Conservation (phyloP, 2,113 vertebrate genomes). For the Merops nubicus region DNA sequence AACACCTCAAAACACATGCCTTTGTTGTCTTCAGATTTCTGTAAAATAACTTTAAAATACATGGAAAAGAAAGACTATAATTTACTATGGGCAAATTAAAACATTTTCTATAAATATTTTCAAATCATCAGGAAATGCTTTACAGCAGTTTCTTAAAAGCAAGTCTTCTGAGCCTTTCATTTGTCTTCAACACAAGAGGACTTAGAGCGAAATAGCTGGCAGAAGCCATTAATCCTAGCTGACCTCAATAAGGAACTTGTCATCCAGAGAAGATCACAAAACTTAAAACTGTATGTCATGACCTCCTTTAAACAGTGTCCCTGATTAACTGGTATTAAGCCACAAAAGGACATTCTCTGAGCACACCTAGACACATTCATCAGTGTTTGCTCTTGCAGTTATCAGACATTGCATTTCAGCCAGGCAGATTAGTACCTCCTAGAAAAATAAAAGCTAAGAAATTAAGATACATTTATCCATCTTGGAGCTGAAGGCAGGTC, state of each 20-base stretch:
- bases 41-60: not conserved
- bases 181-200: not conserved
- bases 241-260: conserved; percentile 31
- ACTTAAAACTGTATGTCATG: not conserved
- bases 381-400: not conserved
- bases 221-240: conserved; percentile 7
- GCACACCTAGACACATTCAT: not conserved
- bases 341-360: not conserved
- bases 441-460: not conserved
- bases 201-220: not conserved
- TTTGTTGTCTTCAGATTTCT: not conserved
- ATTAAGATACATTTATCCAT: not conserved
- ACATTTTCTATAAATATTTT: not conserved
- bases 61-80: not conserved
- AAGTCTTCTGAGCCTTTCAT: not conserved
- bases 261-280: not conserved
- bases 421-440: not conserved
- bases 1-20: not conserved
- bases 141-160: not conserved
- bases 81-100: not conserved
- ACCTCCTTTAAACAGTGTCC: not conserved
- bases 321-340: not conserved
- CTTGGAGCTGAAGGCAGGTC: not conserved
- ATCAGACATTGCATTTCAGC: not conserved
- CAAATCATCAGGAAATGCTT: not conserved